Conservation (phyloP, 2,888 invertebrate genomes). For the Leucoma salicis region DNA sequence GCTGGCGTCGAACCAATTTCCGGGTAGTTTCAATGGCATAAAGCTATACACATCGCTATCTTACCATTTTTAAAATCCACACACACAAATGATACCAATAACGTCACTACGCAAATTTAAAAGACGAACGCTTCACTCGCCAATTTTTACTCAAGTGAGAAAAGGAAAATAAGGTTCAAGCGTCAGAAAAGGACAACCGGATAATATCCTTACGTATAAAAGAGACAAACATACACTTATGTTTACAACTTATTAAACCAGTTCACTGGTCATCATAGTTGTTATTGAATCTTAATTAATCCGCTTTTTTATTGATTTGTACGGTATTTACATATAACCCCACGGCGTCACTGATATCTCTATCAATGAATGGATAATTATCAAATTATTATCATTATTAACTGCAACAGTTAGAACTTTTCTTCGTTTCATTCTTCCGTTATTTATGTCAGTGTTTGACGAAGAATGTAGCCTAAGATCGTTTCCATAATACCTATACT, state of each 20-base stretch:
- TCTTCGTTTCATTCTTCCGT: too few species aligned
- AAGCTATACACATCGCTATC: background rate
- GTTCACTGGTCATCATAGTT: constrained; percentile 16
- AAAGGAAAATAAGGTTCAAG: constrained; percentile 15
- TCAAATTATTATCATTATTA: background rate
- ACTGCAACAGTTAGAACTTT: too few species aligned
- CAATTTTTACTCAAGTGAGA: constrained; percentile 20
- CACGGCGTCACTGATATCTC: background rate
- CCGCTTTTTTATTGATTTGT: constrained; percentile 1
- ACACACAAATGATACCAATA: background rate
- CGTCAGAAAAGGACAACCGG: constrained; percentile 9
- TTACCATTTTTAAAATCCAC: constrained; percentile 9
- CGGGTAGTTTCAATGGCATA: background rate
- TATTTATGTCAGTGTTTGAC: too few species aligned
- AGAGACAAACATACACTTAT: constrained; percentile 19
- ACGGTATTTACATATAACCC: background rate
- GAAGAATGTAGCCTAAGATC: too few species aligned
- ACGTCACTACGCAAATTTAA: background rate
- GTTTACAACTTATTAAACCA: constrained; percentile 15
- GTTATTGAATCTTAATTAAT: constrained; percentile 14
- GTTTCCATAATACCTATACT: too few species aligned
- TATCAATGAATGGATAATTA: background rate
- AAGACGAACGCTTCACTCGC: constrained; percentile 13
- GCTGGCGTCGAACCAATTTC: background rate
- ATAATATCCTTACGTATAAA: constrained; percentile 17